Base-by-base conservation (phyloP, 1,140 invertebrate genomes). In the Amyelois transitella region DNA sequence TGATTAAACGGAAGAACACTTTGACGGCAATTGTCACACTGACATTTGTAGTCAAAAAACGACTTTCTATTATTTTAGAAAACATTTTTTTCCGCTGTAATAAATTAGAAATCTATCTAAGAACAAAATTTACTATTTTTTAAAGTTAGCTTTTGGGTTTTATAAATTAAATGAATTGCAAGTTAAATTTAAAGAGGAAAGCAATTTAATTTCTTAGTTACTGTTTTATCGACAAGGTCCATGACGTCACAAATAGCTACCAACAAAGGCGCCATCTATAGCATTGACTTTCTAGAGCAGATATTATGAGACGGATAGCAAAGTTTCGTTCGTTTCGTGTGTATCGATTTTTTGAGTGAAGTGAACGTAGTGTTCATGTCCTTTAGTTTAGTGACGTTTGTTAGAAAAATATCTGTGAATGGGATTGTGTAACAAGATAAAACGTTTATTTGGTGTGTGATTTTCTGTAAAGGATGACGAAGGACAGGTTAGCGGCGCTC, bases 401-500 rank as follows among this genome's bases (percentile, higher is more conserved):
- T 76, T 84, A 91, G 91, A 90, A 91, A 91, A 91, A 91, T 91
- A 91, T 90, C 89, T 86, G 92, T 93, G 92, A 93, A 94, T 94
- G 92, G 92, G 92, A 93, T 92, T 93, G 91, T 91, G 90, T 91
- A 91, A 88, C 89, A 88, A 90, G 89, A 87, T 82, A 86, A 88
- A 89, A 90, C 82, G 85, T 88, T 88, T 89, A 86, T 80, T 89
- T 88, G 87, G 88, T 90, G 90, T 90, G 91, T 89, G 89, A 88
- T 89, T 88, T 81, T 85, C 81, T 89, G 85, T 88, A 90, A 89
- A 94, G 91, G 90, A 98, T 98, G 97, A 97, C 96, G 89, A 98
- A 98, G 93, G 96, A 98, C 93, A 96, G 96, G 93, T 95, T 98
- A 92, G 95, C 96, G 91, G 96, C 96, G 86, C 92, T 98, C 73